Evolutionary conservation across 2,797 vertebrate species (phyloP), one percentile per base, ranked within the genome.

Genomic region (Cossypha dichroa): DNA sequence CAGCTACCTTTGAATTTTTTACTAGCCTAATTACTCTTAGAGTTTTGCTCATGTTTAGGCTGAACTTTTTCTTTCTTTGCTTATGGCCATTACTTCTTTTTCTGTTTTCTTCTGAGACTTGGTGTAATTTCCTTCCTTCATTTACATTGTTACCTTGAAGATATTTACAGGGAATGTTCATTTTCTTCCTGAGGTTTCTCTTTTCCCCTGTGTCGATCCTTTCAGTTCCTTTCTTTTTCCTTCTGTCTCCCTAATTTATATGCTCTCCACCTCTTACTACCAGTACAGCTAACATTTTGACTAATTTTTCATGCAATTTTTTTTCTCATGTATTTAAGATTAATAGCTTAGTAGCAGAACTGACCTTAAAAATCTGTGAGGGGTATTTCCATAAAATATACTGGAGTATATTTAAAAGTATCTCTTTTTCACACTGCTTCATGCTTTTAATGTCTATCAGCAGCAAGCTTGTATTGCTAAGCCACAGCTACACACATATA

Each of bases 1-100:
- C 72, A 75, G 23, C 18, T 95, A 43, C 33, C 41, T 94, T 40
- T 77, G 69, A 84, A 69, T 93, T 89, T 93, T 90, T 85, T 52
- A 70, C 88, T 95, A 92, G 55, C 82, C 63, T 97, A 94, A 93
- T 97, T 96, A 95, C 93, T 96, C 88, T 83, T 90, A 59, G 67
- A 55, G 77, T 95, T 97, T 95, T 97, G 88, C 63, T 95, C 89
- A 33, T 81, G 84, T 95, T 97, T 96, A 94, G 82, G 77, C 86
- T 94, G 96, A 97, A 97, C 94, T 96, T 98, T 94, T 96, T 85
- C 95, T 96, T 96, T 82, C 74, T 92, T 94, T 94, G 91, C 93
- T 97, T 97, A 95, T 94, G 94, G 91, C 94, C 88, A 80, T 97
- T 97, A 94, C 74, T 94, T 79, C 94, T 97, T 92, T 38, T 96